Evolutionary conservation across 1,140 invertebrate species (phyloP), one percentile per base, ranked within the genome.

Genomic region (Nasonia longicornis): DNA sequence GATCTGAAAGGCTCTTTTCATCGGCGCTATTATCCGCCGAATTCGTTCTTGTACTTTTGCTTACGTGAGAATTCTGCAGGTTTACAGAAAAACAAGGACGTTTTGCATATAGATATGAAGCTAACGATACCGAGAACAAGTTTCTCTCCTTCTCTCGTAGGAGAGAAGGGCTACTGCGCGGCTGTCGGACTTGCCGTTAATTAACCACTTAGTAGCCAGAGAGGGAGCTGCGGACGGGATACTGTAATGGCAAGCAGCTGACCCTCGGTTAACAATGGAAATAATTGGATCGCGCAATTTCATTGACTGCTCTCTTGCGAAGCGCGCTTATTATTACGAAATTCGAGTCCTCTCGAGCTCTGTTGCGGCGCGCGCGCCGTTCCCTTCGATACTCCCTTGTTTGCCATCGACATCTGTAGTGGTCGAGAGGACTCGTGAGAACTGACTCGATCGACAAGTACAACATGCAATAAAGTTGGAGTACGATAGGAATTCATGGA

Each of bases 261-360:
- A n/a, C 38, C 52, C 52, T 58, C 80, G 38, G 63, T 64, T 58
- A 72, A 81, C 74, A 81, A 81, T 81, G 67, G 45, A 81, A 72
- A 81, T 81, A 81, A 81, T 81, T 77, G 80, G 80, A 81, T 58
- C 52, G 67, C 12, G 69, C 75, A 77, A 77, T 81, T 77, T 81
- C 80, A 81, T 77, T 77, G 79, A 69, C 73, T 80, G 45, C 69
- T 74, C 71, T 29, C 29, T 63, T 26, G n/a, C n/a, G 29, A n/a
- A 16, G 12, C 12, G 22, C 10, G 38, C 52, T 79, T 73, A 74
- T 80, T 80, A 74, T 80, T 73, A 38, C 31, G 26, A 80, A 80
- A 64, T 72, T 79, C 77, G 20, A 78, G 29, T 58, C 31, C 31
- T 58, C 31, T 70, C 42, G 1, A 58, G 52, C 38, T 31, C 11